phyloP scores from a whole-genome alignment of 2,113 vertebrate genomes.

The Tichodroma muraria region DNA sequence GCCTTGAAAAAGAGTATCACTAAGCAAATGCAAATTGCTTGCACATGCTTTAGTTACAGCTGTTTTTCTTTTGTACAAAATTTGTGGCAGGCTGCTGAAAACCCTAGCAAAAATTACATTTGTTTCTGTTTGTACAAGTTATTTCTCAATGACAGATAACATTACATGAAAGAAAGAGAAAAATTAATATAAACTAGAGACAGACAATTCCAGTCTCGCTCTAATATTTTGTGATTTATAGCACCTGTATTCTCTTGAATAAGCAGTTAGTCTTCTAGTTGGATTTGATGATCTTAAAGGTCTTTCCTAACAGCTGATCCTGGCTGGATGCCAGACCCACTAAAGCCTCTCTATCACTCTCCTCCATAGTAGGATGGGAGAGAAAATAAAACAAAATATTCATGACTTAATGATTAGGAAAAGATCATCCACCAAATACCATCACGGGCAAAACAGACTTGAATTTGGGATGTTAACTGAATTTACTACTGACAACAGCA shows the following conservation, averaged over 20 bases:
- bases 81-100: not conserved
- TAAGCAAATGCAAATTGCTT: not conserved
- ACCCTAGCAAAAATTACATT: not conserved
- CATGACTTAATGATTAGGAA: not conserved
- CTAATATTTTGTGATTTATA: not conserved
- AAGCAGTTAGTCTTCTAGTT: not conserved
- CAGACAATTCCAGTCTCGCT: not conserved
- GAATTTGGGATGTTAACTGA: not conserved
- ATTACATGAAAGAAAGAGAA: not conserved
- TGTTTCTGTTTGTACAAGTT: not conserved
- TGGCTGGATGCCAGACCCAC: too few relatives aligned
- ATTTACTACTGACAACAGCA: not conserved
- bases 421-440: not conserved
- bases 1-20: not conserved
- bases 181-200: not conserved
- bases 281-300: not conserved
- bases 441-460: accelerated
- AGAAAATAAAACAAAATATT: not conserved
- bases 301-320: not conserved
- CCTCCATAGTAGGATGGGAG: not conserved
- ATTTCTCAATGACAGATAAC: not conserved
- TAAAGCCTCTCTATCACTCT: not conserved
- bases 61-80: not conserved
- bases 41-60: not conserved
- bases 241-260: not conserved